Percentiles rank a stretch among this genome's conserved stretches.
These are phyloP conservation scores for Platycnemis pennipes DNA, from an alignment of 2,888 invertebrate species.

Conservation along the genomic window DNA sequence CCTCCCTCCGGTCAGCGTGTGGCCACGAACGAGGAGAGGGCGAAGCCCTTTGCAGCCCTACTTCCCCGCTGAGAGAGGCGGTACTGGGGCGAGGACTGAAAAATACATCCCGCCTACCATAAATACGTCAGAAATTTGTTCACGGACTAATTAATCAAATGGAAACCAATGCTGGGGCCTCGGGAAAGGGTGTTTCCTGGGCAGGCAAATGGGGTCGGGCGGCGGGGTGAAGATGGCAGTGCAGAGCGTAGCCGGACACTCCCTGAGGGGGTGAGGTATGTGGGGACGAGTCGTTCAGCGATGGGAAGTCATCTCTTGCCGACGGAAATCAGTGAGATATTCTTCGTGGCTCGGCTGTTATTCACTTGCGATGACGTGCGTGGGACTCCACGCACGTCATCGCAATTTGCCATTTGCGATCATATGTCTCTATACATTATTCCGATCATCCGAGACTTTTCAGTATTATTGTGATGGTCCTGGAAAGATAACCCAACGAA, in stretches of 20 bases:
- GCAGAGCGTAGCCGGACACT: background rate
- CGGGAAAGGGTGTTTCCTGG: background rate
- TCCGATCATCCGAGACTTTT: too few relatives aligned
- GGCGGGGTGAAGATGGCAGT: background rate
- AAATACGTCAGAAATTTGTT: slow-evolving; percentile 31
- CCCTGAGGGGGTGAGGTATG: background rate
- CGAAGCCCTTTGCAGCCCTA: background rate
- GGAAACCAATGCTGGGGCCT: background rate
- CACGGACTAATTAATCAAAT: slow-evolving; percentile 1
- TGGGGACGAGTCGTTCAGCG: background rate
- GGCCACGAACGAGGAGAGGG: background rate
- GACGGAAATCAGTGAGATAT: background rate
- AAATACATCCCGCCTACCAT: background rate
- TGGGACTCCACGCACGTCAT: background rate
- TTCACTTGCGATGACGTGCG: too few relatives aligned
- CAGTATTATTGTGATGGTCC: too few relatives aligned
- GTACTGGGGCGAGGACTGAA: background rate
- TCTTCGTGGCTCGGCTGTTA: background rate
- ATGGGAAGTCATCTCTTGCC: background rate
- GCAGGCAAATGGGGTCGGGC: background rate
- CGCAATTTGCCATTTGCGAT: background rate
- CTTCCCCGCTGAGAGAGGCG: background rate
- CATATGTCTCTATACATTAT: background rate
- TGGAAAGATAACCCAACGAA: too few relatives aligned
- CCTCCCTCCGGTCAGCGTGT: background rate